A percentile compares a stretch with the other conserved stretches of the same genome.
Evolutionary conservation across 2,113 vertebrate species (phyloP).

Genomic region (Lagopus leucura): DNA sequence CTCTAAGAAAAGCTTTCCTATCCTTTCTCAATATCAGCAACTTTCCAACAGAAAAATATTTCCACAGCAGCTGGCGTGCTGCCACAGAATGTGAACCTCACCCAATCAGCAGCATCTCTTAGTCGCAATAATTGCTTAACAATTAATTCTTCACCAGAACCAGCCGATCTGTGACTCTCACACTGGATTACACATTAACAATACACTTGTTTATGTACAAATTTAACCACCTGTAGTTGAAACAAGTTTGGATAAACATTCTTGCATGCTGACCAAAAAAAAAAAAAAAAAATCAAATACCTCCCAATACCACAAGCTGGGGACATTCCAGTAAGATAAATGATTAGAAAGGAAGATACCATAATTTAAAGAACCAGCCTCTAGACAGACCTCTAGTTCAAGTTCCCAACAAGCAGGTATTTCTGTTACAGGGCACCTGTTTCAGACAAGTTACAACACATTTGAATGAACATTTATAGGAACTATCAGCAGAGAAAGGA

Average conservation of each 20-base stretch:
- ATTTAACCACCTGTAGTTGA: neutral
- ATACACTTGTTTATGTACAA: neutral
- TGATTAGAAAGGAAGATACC: neutral
- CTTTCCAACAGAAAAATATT: neutral
- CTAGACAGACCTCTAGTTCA: neutral
- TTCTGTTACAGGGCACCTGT: neutral
- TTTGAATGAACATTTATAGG: neutral
- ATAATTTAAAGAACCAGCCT: neutral
- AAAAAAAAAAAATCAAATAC: neutral
- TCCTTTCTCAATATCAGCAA: neutral
- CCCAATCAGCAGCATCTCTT: neutral
- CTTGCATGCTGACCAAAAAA: neutral
- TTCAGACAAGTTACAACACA: neutral
- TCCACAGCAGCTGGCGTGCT: neutral
- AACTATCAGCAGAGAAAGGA: neutral
- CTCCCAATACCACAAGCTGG: neutral
- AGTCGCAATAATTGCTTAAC: neutral
- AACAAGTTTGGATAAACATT: neutral
- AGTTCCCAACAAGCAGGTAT: neutral
- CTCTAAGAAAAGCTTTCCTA: neutral
- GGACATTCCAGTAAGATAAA: neutral
- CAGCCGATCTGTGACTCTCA: neutral
- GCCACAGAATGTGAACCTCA: neutral
- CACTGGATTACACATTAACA: slow-evolving; percentile 20
- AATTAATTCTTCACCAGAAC: neutral